phyloP scores from a whole-genome alignment of 2,113 vertebrate species.

The Neopipo cinnamomea region DNA sequence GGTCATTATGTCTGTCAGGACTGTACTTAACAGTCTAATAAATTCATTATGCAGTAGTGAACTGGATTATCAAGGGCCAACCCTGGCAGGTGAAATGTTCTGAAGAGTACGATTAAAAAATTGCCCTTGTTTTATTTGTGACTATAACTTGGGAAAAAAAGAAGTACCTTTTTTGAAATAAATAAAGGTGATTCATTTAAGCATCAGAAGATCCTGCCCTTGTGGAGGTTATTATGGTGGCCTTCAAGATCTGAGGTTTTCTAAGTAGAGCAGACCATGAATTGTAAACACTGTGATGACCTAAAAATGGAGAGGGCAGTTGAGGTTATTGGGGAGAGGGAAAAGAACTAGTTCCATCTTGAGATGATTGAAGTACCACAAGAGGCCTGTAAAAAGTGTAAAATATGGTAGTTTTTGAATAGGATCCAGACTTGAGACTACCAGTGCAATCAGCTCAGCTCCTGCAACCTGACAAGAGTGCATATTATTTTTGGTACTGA shows the following conservation, averaged over 20 bases:
- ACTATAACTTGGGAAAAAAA: not conserved
- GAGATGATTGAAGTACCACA: not conserved
- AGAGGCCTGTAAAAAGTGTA: not conserved
- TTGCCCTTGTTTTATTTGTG: not conserved
- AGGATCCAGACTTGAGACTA: not conserved
- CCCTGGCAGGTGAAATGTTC: not conserved
- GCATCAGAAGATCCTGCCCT: not conserved
- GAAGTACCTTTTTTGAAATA: not conserved
- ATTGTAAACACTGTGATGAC: not conserved
- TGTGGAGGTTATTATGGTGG: fast-evolving
- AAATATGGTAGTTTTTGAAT: not conserved
- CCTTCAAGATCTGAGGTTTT: not conserved
- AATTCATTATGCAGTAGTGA: not conserved
- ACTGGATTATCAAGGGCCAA: not conserved
- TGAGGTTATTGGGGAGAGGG: not conserved
- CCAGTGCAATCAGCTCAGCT: not conserved
- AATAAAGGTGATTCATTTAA: not conserved
- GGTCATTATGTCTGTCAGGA: not conserved
- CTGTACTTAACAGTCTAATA: not conserved
- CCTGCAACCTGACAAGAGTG: not conserved
- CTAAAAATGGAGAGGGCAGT: not conserved
- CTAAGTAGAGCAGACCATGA: not conserved
- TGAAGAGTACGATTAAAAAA: not conserved
- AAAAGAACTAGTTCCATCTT: not conserved
- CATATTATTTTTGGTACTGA: not conserved